These are phyloP conservation scores for Cabera pusaria DNA, from an alignment of 2,888 invertebrate species.

Conservation along the genomic window DNA sequence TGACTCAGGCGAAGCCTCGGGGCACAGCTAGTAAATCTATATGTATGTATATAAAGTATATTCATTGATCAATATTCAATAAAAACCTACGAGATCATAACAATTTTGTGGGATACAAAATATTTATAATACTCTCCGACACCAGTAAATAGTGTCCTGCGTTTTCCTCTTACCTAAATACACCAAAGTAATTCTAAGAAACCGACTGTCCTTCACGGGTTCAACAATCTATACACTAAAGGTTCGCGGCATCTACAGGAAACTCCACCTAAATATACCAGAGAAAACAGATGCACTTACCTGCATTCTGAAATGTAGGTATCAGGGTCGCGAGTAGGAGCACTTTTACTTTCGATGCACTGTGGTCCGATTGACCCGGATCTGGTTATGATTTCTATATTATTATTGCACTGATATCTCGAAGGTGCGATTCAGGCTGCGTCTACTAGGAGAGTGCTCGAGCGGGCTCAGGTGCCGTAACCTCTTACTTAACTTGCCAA, in stretches of 20 bases:
- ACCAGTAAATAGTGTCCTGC: too few species aligned
- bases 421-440: slow-evolving; percentile 52
- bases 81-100: too few species aligned
- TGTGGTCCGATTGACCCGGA: slow-evolving; percentile 56
- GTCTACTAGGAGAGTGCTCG: slow-evolving; percentile 66
- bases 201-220: slow-evolving; percentile 51
- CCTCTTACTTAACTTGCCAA: slow-evolving; percentile 74
- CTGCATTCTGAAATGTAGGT: slow-evolving; percentile 55
- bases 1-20: too few species aligned
- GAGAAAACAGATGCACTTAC: slow-evolving; percentile 56
- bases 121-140: too few species aligned
- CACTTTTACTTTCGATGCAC: slow-evolving; percentile 69
- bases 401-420: slow-evolving; percentile 47
- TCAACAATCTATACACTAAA: slow-evolving; percentile 42
- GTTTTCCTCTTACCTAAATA: slow-evolving; percentile 30
- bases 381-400: slow-evolving; percentile 53
- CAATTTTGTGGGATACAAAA: too few species aligned
- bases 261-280: slow-evolving; percentile 40
- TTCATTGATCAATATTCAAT: too few species aligned
- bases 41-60: too few species aligned
- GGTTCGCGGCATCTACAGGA: slow-evolving; percentile 35
- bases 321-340: slow-evolving; percentile 29
- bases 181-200: slow-evolving; percentile 35
- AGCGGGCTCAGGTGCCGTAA: slow-evolving; percentile 62
- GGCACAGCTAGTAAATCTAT: too few species aligned